Evolutionary conservation across 1,140 invertebrate species (phyloP).

Genomic region (Lepeophtheirus salmonis): DNA sequence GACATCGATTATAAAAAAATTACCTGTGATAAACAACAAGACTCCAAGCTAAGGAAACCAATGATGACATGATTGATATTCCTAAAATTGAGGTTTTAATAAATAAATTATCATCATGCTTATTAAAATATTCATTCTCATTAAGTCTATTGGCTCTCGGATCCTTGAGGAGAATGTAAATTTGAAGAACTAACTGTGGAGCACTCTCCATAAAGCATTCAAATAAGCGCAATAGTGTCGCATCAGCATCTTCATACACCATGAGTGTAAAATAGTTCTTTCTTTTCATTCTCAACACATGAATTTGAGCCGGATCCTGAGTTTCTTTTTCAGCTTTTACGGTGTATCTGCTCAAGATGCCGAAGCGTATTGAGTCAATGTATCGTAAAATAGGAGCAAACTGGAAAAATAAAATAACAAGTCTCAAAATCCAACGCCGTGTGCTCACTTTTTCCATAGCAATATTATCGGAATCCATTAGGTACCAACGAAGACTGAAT

Average conservation of each 20-base stretch:
- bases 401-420: slow-evolving; percentile 12
- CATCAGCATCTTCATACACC: slow-evolving; percentile 64
- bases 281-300: slow-evolving; percentile 23
- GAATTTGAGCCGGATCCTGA: neutral
- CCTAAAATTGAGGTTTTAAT: slow-evolving; percentile 41
- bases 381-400: slow-evolving; percentile 16
- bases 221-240: slow-evolving; percentile 58
- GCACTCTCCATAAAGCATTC: slow-evolving; percentile 77
- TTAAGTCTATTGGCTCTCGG: slow-evolving; percentile 20
- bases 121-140: slow-evolving; percentile 2
- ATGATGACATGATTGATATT: slow-evolving; percentile 47
- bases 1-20: slow-evolving; percentile 27
- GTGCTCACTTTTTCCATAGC: slow-evolving; percentile 2
- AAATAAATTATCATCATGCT: slow-evolving; percentile 8
- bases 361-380: slow-evolving; percentile 40
- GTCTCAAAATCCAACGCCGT: slow-evolving; percentile 5
- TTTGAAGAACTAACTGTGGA: slow-evolving; percentile 63
- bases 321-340: neutral
- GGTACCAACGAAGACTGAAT: slow-evolving; percentile 25
- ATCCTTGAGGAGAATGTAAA: slow-evolving; percentile 42
- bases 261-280: slow-evolving; percentile 47
- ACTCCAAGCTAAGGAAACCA: slow-evolving; percentile 64
- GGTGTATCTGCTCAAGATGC: slow-evolving; percentile 30
- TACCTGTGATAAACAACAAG: slow-evolving; percentile 60
- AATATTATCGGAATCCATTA: slow-evolving; percentile 17